phyloP scores from a whole-genome alignment of 2,113 vertebrate genomes.

The Colinus virginianus region DNA sequence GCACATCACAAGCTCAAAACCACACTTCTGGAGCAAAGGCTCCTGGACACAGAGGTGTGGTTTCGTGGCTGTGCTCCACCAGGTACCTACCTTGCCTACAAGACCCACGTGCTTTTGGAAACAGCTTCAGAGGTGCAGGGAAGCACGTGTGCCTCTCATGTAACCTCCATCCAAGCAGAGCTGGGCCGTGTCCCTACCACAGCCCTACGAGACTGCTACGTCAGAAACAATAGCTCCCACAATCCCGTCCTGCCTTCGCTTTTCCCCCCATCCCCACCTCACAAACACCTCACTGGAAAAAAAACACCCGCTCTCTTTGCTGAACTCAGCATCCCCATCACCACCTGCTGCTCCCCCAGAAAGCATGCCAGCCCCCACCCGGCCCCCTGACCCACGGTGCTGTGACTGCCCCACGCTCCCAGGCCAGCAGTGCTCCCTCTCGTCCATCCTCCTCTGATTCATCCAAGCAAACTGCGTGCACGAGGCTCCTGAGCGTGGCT shows the following conservation, averaged over 20 bases:
- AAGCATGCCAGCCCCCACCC: not conserved
- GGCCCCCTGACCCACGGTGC: not conserved
- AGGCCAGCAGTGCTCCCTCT: not conserved
- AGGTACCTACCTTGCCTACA: not conserved
- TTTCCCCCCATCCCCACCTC: rapidly evolving
- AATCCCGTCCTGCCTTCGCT: not conserved
- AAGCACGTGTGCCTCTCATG: not conserved
- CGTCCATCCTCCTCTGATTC: conserved; percentile 9
- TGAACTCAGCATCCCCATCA: not conserved
- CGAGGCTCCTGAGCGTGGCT: not conserved
- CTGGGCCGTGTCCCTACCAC: not conserved
- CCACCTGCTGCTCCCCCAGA: not conserved
- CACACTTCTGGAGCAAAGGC: not conserved
- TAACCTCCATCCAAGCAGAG: not conserved
- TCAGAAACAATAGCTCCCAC: conserved; percentile 1
- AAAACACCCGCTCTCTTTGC: not conserved
- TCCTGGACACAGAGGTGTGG: not conserved
- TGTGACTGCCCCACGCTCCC: not conserved
- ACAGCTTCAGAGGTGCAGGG: conserved; percentile 3
- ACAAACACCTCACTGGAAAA: not conserved
- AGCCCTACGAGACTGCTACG: not conserved
- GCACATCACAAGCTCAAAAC: not conserved
- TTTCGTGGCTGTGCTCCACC: not conserved
- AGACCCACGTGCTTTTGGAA: not conserved
- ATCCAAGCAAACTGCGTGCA: not conserved